Conservation (phyloP, 2,797 vertebrate species). For the Pipistrellus pygmaeus region DNA sequence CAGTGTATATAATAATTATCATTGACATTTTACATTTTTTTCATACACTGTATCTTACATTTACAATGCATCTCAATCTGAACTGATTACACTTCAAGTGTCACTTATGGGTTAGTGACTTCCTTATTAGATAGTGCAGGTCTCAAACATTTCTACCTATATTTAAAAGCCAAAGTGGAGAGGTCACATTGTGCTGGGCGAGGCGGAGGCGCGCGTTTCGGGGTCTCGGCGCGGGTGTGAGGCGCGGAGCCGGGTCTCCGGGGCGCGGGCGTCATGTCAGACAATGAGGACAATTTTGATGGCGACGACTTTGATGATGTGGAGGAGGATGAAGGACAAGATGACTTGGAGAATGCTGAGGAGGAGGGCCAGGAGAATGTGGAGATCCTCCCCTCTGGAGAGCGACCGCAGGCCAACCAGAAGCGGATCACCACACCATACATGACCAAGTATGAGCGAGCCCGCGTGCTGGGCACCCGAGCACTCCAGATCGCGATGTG, state of each 20-base stretch:
- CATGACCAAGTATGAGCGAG: slow-evolving; percentile 99
- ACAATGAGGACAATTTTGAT: slow-evolving; percentile 90
- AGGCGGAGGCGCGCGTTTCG: too few species aligned
- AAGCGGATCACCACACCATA: slow-evolving; percentile 98
- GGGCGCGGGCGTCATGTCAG: too few species aligned
- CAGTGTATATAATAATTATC: neutral
- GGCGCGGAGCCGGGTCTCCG: too few species aligned
- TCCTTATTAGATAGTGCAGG: neutral
- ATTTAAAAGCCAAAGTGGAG: too few species aligned
- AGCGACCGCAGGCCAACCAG: slow-evolving; percentile 95
- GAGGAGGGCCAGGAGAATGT: slow-evolving; percentile 98
- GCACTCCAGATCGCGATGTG: slow-evolving; percentile 99
- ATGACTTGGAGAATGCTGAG: slow-evolving; percentile 96
- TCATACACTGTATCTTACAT: neutral
- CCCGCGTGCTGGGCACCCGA: slow-evolving; percentile 96
- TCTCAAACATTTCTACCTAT: neutral
- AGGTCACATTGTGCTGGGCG: too few species aligned
- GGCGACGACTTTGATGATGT: slow-evolving; percentile 98
- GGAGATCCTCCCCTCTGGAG: slow-evolving; percentile 96
- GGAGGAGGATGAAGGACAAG: slow-evolving; percentile 97
- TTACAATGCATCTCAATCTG: neutral
- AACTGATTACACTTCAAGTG: slow-evolving; percentile 19
- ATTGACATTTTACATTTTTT: neutral
- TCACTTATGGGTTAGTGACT: neutral
- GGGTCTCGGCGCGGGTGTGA: too few species aligned